Conservation (phyloP, 2,888 invertebrate genomes). For the Plebejus melissa region DNA sequence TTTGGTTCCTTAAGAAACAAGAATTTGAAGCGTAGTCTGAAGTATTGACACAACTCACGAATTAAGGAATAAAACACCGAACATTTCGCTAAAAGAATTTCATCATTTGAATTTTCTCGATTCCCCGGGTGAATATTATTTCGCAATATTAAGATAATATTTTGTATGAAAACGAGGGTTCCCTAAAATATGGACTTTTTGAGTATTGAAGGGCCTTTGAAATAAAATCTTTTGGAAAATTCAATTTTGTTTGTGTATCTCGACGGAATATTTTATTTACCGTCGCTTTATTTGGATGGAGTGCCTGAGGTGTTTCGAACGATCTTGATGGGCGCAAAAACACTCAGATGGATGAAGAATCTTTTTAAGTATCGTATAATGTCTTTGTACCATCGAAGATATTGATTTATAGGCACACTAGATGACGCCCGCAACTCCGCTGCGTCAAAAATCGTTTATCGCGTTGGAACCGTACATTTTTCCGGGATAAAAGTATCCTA, state of each 20-base stretch:
- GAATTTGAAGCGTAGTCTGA: not conserved
- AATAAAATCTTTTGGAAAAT: constrained; percentile 26
- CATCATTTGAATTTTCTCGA: constrained; percentile 23
- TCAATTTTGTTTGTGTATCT: constrained; percentile 12
- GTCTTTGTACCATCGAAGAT: no score
- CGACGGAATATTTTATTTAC: constrained; percentile 17
- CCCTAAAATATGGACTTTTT: constrained; percentile 10
- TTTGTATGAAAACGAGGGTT: constrained; percentile 24
- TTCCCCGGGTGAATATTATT: constrained; percentile 23
- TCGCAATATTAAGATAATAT: constrained; percentile 20
- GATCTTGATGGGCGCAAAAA: not conserved
- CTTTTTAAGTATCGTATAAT: no score
- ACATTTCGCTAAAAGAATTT: constrained; percentile 18
- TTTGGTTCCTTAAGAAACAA: not conserved
- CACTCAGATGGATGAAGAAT: not conserved
- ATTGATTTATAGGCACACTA: no score
- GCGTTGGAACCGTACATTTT: no score
- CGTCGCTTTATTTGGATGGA: not conserved
- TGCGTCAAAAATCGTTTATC: no score
- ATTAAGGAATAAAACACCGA: constrained; percentile 14
- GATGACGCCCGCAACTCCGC: no score
- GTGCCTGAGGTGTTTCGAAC: not conserved
- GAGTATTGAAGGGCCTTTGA: constrained; percentile 25
- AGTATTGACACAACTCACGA: constrained; percentile 24
- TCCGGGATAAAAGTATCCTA: no score